phyloP scores from a whole-genome alignment of 2,113 vertebrate species.

The Burhinus oedicnemus region DNA sequence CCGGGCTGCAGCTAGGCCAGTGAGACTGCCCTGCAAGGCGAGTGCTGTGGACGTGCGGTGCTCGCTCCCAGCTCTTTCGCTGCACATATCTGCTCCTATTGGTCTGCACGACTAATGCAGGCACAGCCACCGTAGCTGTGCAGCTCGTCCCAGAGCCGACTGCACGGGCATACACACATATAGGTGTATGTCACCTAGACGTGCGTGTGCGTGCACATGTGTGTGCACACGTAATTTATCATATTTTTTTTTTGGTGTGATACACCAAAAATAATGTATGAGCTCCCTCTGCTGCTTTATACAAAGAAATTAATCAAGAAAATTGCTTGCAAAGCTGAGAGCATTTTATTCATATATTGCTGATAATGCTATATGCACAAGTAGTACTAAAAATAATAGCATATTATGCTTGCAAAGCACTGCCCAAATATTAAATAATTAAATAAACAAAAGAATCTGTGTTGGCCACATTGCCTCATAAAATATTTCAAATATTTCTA shows the following conservation, averaged over 20 bases:
- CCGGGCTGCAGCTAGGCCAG: neutral
- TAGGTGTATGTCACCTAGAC: neutral
- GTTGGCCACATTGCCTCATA: slow-evolving; percentile 30
- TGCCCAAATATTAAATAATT: slow-evolving; percentile 23
- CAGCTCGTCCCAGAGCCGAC: neutral
- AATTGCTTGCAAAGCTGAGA: slow-evolving; percentile 47
- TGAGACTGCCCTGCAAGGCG: rapidly evolving
- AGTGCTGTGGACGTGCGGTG: rapidly evolving
- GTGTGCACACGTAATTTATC: slow-evolving; percentile 23
- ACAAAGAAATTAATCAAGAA: slow-evolving; percentile 60
- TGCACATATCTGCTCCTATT: slow-evolving; percentile 62
- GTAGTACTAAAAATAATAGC: slow-evolving; percentile 19
- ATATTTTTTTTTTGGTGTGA: slow-evolving; percentile 52
- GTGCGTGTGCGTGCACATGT: neutral
- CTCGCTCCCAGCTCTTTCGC: neutral
- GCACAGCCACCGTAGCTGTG: neutral
- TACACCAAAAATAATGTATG: slow-evolving; percentile 73
- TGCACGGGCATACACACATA: neutral
- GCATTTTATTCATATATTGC: slow-evolving; percentile 44
- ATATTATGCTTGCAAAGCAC: slow-evolving; percentile 13
- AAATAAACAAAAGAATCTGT: slow-evolving; percentile 37
- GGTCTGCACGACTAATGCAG: slow-evolving; percentile 49
- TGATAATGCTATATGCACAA: slow-evolving; percentile 29
- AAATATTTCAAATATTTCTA: slow-evolving; percentile 52
- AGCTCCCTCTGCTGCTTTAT: slow-evolving; percentile 76